These are phyloP conservation scores for Samia ricini DNA, from an alignment of 1,140 invertebrate species.

Conservation along the genomic window DNA sequence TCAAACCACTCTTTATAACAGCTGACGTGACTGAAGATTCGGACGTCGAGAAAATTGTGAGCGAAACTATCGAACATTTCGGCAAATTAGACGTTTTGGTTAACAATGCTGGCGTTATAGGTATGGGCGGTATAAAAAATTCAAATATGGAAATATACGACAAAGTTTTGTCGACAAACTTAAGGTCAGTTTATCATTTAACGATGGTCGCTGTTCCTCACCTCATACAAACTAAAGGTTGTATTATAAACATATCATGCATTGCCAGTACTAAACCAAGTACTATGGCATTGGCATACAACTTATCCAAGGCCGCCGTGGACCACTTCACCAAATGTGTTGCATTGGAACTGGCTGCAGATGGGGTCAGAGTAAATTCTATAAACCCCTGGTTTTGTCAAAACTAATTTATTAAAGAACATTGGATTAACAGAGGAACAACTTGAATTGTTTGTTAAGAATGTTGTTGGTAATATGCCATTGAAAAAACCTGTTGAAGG, in stretches of 20 bases:
- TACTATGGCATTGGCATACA: constrained; percentile 83
- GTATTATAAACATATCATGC: constrained; percentile 90
- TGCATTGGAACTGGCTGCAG: constrained; percentile 81
- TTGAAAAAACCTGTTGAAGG: constrained; percentile 84
- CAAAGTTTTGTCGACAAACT: constrained; percentile 85
- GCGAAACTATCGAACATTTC: constrained; percentile 80
- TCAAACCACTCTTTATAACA: constrained; percentile 65
- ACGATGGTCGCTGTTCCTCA: constrained; percentile 87
- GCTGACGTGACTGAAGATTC: constrained; percentile 85
- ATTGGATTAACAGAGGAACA: constrained; percentile 79
- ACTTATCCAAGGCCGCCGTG: constrained; percentile 89
- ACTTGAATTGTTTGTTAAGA: constrained; percentile 84
- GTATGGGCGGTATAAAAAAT: constrained; percentile 85
- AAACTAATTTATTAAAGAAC: constrained; percentile 76
- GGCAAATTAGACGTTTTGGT: constrained; percentile 84
- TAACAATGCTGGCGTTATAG: constrained; percentile 89
- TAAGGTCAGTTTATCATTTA: constrained; percentile 85
- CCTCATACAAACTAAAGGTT: constrained; percentile 84
- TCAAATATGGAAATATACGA: constrained; percentile 86
- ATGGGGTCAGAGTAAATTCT: constrained; percentile 85
- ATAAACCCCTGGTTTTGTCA: constrained; percentile 84
- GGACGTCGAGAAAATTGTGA: constrained; percentile 80
- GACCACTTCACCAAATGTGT: constrained; percentile 89
- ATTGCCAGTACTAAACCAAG: constrained; percentile 84
- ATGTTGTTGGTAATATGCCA: constrained; percentile 85